A percentile compares a stretch with the other conserved stretches of the same genome.
Evolutionary conservation across 2,113 vertebrate genomes (phyloP).

Genomic region (Rallus limicola): DNA sequence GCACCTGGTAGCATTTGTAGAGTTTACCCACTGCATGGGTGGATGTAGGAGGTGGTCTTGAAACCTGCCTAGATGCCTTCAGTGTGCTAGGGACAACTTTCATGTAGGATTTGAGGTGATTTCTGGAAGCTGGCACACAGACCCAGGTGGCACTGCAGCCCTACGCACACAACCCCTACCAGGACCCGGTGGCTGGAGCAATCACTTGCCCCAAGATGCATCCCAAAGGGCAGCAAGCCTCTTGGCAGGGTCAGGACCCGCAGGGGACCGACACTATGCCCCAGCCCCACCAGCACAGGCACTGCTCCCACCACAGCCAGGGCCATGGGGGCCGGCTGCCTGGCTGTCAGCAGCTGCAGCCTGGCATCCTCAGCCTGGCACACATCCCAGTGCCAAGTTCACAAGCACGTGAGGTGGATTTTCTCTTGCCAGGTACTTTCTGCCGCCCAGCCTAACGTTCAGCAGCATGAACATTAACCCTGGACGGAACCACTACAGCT

Average conservation of each 20-base stretch:
- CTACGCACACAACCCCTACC: accelerated
- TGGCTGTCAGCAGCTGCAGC: background rate
- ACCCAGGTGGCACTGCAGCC: background rate
- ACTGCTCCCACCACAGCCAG: background rate
- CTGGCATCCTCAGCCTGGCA: background rate
- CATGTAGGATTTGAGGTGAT: background rate
- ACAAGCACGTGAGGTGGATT: background rate
- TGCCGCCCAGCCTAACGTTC: accelerated
- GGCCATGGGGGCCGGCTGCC: background rate
- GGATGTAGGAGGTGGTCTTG: background rate
- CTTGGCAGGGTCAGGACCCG: background rate
- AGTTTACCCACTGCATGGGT: background rate
- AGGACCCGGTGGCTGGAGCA: accelerated
- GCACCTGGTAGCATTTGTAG: background rate
- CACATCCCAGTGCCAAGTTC: background rate
- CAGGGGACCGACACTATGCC: background rate
- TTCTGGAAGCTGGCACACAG: background rate
- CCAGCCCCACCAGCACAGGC: accelerated
- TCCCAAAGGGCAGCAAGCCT: background rate
- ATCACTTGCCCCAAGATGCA: background rate
- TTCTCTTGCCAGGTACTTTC: background rate
- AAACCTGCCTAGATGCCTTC: background rate
- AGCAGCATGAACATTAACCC: background rate
- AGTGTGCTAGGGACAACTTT: background rate
- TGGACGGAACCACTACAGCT: background rate